phyloP scores from a whole-genome alignment of 2,797 vertebrate genomes.

The Sebastes elongatus region DNA sequence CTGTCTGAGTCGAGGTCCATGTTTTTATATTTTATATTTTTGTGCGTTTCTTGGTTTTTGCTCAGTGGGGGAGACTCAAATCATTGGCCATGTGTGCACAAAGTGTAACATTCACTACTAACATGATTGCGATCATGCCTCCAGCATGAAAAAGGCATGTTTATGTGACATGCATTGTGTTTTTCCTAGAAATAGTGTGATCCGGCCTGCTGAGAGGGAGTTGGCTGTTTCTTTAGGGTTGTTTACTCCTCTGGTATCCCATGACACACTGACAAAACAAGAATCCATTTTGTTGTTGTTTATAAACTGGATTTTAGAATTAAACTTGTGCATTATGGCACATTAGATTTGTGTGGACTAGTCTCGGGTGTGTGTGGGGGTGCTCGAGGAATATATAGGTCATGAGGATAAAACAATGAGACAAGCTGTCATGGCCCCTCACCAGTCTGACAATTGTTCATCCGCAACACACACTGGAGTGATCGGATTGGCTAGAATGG shows the following conservation, averaged over 20 bases:
- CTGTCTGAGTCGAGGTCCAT: neutral
- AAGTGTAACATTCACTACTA: neutral
- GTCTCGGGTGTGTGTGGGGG: neutral
- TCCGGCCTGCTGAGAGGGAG: conserved; percentile 21
- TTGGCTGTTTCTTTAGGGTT: conserved; percentile 27
- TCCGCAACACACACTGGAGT: conserved; percentile 5
- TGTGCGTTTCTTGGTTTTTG: neutral
- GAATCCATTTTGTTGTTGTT: conserved; percentile 36
- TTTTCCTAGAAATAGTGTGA: conserved; percentile 7
- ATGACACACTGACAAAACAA: conserved; percentile 17
- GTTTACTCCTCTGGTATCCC: conserved; percentile 52
- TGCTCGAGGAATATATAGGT: conserved; percentile 70
- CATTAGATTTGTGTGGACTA: neutral
- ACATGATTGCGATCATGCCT: neutral
- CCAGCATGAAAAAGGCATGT: neutral
- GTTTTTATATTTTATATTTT: neutral
- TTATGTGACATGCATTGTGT: neutral
- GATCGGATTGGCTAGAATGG: conserved; percentile 59
- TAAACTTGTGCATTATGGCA: neutral
- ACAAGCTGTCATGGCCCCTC: conserved; percentile 58
- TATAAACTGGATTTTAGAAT: neutral
- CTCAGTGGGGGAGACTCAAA: neutral
- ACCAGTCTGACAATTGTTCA: conserved; percentile 42
- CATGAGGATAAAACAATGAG: conserved; percentile 76
- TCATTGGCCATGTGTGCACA: neutral